phyloP scores from a whole-genome alignment of 1,140 invertebrate species.

The Micrasema minimum region DNA sequence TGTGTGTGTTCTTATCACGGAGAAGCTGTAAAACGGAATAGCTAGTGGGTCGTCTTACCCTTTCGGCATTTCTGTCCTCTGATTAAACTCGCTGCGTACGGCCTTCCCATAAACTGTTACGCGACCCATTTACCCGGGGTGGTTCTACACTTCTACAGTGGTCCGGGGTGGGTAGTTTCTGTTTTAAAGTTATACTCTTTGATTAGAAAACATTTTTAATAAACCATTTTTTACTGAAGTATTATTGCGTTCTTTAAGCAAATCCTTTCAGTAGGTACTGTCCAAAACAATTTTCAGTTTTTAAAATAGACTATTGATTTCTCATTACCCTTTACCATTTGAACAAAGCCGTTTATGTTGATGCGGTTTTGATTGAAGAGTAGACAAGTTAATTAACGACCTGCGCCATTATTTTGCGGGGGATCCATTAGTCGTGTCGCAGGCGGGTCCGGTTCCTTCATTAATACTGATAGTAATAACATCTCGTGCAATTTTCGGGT shows the following conservation, averaged over 20 bases:
- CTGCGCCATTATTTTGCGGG: constrained; percentile 10
- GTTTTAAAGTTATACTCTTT: too few species aligned
- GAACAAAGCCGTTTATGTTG: not conserved
- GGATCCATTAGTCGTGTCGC: constrained; percentile 17
- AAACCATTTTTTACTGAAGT: too few species aligned
- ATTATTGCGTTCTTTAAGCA: too few species aligned
- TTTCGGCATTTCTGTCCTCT: constrained; percentile 23
- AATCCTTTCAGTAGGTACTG: too few species aligned
- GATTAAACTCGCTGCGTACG: constrained; percentile 17
- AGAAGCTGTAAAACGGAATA: constrained; percentile 17
- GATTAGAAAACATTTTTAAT: too few species aligned
- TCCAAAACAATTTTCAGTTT: not conserved
- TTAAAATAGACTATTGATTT: not conserved
- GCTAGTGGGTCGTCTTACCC: constrained; percentile 8
- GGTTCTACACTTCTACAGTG: not conserved
- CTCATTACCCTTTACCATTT: not conserved
- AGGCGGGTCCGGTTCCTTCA: not conserved
- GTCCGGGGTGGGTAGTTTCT: too few species aligned
- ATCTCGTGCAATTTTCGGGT: constrained; percentile 16
- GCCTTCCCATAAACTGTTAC: constrained; percentile 24
- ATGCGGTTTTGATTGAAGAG: constrained; percentile 24
- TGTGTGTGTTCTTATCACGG: constrained; percentile 12
- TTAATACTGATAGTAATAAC: constrained; percentile 34
- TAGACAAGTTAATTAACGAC: constrained; percentile 22
- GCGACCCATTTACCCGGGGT: constrained; percentile 27